phyloP scores from a whole-genome alignment of 2,797 vertebrate genomes.

The Fratercula arctica region DNA sequence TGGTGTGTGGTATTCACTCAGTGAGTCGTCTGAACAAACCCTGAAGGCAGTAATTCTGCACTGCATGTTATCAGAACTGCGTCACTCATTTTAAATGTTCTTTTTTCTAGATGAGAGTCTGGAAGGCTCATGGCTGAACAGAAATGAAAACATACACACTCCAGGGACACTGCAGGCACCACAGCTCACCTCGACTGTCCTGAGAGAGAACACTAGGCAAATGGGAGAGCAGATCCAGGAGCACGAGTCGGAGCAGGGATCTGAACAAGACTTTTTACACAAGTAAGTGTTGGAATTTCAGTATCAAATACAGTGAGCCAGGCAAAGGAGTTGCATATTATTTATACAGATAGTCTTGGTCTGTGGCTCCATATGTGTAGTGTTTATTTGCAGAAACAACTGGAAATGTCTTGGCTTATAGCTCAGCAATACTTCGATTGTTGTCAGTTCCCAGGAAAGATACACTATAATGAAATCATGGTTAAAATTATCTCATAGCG shows the following conservation, averaged over 20 bases:
- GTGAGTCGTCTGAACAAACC: background rate
- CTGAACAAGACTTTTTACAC: conserved; percentile 96
- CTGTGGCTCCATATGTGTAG: background rate
- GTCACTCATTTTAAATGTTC: background rate
- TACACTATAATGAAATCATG: background rate
- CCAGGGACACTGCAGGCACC: conserved; percentile 92
- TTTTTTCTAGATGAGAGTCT: conserved; percentile 87
- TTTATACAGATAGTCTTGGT: background rate
- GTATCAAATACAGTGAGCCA: background rate
- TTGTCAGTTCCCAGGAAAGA: background rate
- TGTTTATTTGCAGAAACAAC: background rate
- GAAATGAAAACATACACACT: conserved; percentile 93
- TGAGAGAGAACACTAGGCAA: conserved; percentile 92
- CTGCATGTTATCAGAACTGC: background rate
- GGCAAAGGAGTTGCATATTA: background rate
- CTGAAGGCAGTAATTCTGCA: background rate
- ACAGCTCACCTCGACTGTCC: conserved; percentile 95
- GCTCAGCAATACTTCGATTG: background rate
- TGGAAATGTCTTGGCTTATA: background rate
- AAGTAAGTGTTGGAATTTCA: conserved; percentile 82
- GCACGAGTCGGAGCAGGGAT: conserved; percentile 94
- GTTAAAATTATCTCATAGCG: background rate
- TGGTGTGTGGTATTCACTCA: rapidly evolving
- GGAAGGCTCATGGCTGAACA: conserved; percentile 94
- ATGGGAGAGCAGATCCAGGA: conserved; percentile 95